Evolutionary conservation across 2,797 vertebrate species (phyloP), one percentile per base, ranked within the genome.

Genomic region (Sebastiscus tertius): DNA sequence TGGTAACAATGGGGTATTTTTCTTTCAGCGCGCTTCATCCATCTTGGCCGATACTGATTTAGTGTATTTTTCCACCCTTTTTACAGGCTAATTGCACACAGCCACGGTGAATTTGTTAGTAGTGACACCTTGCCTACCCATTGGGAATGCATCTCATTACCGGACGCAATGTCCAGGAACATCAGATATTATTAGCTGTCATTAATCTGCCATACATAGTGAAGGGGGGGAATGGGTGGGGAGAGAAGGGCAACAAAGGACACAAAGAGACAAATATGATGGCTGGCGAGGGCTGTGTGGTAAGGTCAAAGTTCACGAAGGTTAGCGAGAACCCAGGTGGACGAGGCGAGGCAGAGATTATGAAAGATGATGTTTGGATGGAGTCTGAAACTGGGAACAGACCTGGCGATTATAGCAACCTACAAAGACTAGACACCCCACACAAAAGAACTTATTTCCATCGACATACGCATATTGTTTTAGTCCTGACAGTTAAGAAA

Each of bases 141-240:
- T 94, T 97, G 98, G 98, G 98, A 98, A 97, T 97, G 95, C 96
- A 97, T 96, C 97, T 99, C 97, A 99, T 99, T 99, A 98, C 97
- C 95, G 71, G 96, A 96, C 96, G 94, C 91, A 88, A 96, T 97
- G 97, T 99, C 98, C 97, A 98, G 97, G 97, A 98, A 98, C 97
- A 98, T 99, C 98, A 97, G 97, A 97, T 97, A 97, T 98, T 99
- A 99, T 99, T 98, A 99, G 97, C 97, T 98, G 97, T 97, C 98
- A 99, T 99, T 99, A 98, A 99, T 99, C 98, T 99, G 97, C 96
- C 95, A 96, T 96, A 96, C 96, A 96, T 96, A 94, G 95, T 94
- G 78, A 88, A 91, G 80, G 83, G 81, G 72, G 82, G 68, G 79
- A 31, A 64, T 8, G 59, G 74, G 87, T 80, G 46, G 42, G 70